Evolutionary conservation across 92 coral and sea anemone genomes (phyloP).

Genomic region (Palythoa grandis): DNA sequence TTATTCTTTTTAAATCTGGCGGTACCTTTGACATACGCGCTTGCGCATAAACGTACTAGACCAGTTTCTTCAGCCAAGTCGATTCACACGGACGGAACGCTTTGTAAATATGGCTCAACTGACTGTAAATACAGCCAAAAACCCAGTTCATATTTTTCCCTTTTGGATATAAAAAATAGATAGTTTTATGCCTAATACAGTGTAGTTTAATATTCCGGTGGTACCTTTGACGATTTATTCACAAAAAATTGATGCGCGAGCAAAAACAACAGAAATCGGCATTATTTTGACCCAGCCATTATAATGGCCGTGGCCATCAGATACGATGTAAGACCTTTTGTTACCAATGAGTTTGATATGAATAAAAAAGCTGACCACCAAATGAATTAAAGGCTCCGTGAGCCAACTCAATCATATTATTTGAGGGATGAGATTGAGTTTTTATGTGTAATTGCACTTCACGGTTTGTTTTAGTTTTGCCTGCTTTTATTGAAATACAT

Average conservation of each 20-base stretch:
- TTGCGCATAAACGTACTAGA: conserved; percentile 31
- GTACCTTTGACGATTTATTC: conserved; percentile 3
- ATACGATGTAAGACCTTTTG: no score
- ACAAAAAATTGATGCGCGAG: not conserved
- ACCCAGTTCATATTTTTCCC: conserved; percentile 4
- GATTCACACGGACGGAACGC: not conserved
- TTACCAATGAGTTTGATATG: no score
- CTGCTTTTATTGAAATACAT: no score
- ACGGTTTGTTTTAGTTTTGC: no score
- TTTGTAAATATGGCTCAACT: conserved; percentile 28
- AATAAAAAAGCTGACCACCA: not conserved
- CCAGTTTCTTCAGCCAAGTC: conserved; percentile 1
- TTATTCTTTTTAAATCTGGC: conserved; percentile 23
- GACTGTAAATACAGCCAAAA: conserved; percentile 26
- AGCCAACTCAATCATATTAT: no score
- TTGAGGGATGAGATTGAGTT: no score
- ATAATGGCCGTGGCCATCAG: no score
- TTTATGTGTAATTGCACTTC: no score
- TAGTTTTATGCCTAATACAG: conserved; percentile 7
- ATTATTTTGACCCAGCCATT: no score
- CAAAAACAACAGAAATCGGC: no score
- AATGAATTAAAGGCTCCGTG: no score
- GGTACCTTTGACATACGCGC: conserved; percentile 18
- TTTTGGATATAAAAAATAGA: not conserved
- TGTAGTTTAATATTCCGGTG: conserved; percentile 21